Conservation (phyloP, 2,888 invertebrate species). For the Melanostoma scalare region DNA sequence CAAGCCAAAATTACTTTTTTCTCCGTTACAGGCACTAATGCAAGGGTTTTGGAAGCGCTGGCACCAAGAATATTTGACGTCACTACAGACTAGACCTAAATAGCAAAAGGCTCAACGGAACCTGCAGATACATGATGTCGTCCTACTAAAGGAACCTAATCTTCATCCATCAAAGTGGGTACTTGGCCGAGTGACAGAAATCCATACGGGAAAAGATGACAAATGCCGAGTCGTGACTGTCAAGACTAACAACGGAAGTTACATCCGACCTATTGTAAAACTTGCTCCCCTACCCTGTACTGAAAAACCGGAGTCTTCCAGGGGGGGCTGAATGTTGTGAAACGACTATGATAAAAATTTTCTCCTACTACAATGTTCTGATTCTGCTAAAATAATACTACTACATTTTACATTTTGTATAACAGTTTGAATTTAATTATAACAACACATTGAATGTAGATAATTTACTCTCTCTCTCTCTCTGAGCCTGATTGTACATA, state of each 20-base stretch:
- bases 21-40: not conserved
- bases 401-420: too few species aligned
- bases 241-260: constrained; percentile 5
- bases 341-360: too few species aligned
- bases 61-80: constrained; percentile 29
- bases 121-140: not conserved
- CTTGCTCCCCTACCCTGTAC: constrained; percentile 13
- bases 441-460: too few species aligned
- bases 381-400: too few species aligned
- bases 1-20: not conserved
- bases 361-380: too few species aligned
- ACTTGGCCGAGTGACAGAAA: constrained; percentile 3
- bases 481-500: too few species aligned
- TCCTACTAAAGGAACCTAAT: constrained; percentile 3
- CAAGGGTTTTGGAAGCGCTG: constrained; percentile 52
- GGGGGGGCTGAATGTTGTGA: too few species aligned
- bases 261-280: constrained; percentile 16
- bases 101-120: constrained; percentile 22
- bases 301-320: too few species aligned
- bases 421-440: too few species aligned
- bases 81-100: constrained; percentile 6
- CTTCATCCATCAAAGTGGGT: constrained; percentile 39
- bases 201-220: constrained; percentile 10
- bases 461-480: too few species aligned
- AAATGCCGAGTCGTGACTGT: not conserved